Conservation (phyloP, 2,888 invertebrate genomes). For the Watsonalla binaria region DNA sequence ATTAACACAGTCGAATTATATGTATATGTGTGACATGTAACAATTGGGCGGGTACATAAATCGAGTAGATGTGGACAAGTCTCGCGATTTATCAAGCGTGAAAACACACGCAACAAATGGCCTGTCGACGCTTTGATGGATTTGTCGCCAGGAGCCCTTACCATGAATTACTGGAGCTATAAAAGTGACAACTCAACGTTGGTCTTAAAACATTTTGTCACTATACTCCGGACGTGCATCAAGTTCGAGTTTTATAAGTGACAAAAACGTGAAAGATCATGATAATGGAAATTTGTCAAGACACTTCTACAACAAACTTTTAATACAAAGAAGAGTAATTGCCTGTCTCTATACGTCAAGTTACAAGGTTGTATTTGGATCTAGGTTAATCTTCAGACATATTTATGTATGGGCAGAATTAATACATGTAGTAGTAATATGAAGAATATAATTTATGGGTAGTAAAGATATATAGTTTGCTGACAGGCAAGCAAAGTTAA, state of each 20-base stretch:
- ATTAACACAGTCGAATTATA: slow-evolving; percentile 38
- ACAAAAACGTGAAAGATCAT: slow-evolving; percentile 21
- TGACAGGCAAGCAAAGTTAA: slow-evolving; percentile 55
- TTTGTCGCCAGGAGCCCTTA: slow-evolving; percentile 71
- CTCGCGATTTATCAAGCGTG: slow-evolving; percentile 71
- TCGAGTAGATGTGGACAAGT: slow-evolving; percentile 70
- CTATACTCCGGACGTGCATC: slow-evolving; percentile 5
- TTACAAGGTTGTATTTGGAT: slow-evolving; percentile 1
- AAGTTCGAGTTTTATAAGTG: slow-evolving; percentile 12
- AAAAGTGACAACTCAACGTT: slow-evolving; percentile 43
- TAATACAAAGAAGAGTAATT: slow-evolving; percentile 4
- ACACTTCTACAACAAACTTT: slow-evolving; percentile 6
- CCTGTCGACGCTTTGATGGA: slow-evolving; percentile 74
- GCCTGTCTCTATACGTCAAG: slow-evolving; percentile 1
- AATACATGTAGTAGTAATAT: slow-evolving; percentile 40
- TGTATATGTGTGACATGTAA: slow-evolving; percentile 47
- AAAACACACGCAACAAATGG: slow-evolving; percentile 74
- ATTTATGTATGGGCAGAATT: slow-evolving; percentile 20
- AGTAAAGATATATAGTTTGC: slow-evolving; percentile 51
- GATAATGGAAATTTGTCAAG: slow-evolving; percentile 9
- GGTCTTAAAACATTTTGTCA: slow-evolving; percentile 29
- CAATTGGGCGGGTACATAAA: slow-evolving; percentile 59
- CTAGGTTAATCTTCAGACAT: slow-evolving; percentile 7
- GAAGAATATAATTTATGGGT: slow-evolving; percentile 46
- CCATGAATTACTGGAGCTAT: slow-evolving; percentile 52